A percentile compares a stretch with the other conserved stretches of the same genome.
Conservation (phyloP, 2,888 invertebrate genomes). For the Escarpia spicata region DNA sequence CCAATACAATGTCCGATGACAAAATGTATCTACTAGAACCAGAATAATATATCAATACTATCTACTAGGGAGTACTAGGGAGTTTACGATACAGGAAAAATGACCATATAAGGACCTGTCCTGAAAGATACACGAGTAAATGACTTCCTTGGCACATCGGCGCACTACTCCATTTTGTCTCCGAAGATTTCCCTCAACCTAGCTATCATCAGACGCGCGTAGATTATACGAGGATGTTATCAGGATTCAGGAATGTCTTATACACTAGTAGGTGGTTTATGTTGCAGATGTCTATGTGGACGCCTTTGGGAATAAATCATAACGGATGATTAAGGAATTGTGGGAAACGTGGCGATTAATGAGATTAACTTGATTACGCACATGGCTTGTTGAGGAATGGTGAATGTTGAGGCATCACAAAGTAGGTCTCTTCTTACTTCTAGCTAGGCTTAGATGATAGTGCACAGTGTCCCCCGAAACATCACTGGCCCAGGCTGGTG, state of each 20-base stretch:
- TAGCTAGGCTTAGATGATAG: not conserved
- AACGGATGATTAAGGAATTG: conserved; percentile 1
- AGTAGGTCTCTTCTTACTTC: not conserved
- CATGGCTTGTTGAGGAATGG: not conserved
- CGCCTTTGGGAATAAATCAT: not conserved
- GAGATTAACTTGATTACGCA: not conserved
- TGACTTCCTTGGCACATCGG: not conserved
- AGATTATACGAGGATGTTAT: not conserved
- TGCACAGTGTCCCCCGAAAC: not conserved
- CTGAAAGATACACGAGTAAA: not conserved
- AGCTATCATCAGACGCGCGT: not conserved
- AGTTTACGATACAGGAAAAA: not conserved
- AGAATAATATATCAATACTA: not conserved
- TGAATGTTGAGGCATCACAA: not conserved
- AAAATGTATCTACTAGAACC: too few relatives aligned
- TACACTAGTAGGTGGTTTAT: not conserved
- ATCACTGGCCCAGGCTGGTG: too few relatives aligned
- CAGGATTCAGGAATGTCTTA: not conserved
- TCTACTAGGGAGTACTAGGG: not conserved
- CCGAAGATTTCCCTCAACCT: not conserved
- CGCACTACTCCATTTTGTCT: not conserved
- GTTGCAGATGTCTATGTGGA: not conserved
- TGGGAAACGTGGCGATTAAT: not conserved
- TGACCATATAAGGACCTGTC: not conserved
- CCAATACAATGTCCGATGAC: too few relatives aligned